Base-by-base conservation (phyloP, 2,888 invertebrate genomes). In the Poecilobothrus nobilitatus region DNA sequence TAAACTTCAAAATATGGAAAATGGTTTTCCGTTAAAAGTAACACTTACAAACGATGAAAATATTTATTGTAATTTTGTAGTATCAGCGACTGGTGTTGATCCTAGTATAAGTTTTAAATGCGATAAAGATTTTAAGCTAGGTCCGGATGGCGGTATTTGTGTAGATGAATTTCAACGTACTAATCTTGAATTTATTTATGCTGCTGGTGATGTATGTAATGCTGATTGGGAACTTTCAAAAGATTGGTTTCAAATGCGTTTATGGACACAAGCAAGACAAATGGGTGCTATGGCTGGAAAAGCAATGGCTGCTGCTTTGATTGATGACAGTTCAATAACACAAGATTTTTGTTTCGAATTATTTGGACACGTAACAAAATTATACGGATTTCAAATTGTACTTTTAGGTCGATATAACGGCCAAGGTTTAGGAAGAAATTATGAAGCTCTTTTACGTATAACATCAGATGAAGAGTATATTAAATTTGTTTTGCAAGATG, bases 211-310 rank as follows among this genome's bases (percentile, higher is more conserved):
- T 86, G 90, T 94, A 9, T 97, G 96, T 76, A 85, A 86, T 72
- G 90, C 92, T n/a, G 83, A 84, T 44, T 97, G 97, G 97, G 78
- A 83, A 8, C 78, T 84, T 71, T 88, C 92, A 0, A 83, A 86
- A 33, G 91, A 94, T 77, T 96, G 96, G 96, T 92, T 94, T 79
- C 92, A 97, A 84, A 92, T 98, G 90, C 87, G 95, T 70, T 82
- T 99, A 53, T 99, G 99, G 99, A 95, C 96, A 0, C 99, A 99
- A 83, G 99, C 98, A 0, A 84, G 96, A 68, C 97, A 97, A 82
- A 97, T 97, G 97, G 99, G 97, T 12, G 87, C 88, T 68, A 96
- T 94, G 85, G 95, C 94, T 33, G 97, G 95, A 0, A 91, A 92
- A 79, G 89, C 91, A 69, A 97, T 99, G 93, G 86, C 87, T 71